Base-by-base conservation (phyloP, 2,113 vertebrate genomes). In the Sinocyclocheilus maitianheensis region DNA sequence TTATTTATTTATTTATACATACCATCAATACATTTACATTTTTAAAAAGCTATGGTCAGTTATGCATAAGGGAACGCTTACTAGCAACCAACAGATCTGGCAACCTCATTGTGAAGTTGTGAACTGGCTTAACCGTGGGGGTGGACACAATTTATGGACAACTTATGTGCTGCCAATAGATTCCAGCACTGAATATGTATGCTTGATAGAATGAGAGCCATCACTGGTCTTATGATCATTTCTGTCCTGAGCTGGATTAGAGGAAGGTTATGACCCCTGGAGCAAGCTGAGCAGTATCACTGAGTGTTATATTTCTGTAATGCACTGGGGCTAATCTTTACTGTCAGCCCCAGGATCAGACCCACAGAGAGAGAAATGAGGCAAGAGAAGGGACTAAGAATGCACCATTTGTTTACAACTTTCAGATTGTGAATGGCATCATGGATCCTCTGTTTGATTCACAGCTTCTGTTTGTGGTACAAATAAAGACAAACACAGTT, bases 351-450 rank as follows among this genome's bases (percentile, higher is more conserved):
- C 46, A 51, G 71, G 37, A 16, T 53, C 77, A 16, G 84, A 86
- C 48, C 88, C 84, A 79, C 86, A 22, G 55, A 65, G 24, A 83
- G 69, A 84, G 90, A 82, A 87, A 86, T 30, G 48, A 58, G 18
- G 87, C 87, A 85, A 67, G 84, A 88, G 84, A 85, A 89, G 87
- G 86, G 90, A 88, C 89, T 85, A 83, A 87, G 26, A 90, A 85
- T 88, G 65, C 84, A 77, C 34, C 90, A 87, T 92, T 93, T 92
- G 87, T 89, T 90, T 89, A 86, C 48, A 71, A 20, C 20, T 26
- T 67, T 11, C 26, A 18, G 24, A 83, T 30, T 11, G 30, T 30
- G 26, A 26, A 74, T 63, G 30, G n/a, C 55, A 60, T 85, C 84
- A 80, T 26, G 10, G 30, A 20, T 18, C 22, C 74, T 40, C 51